Percentiles rank a stretch among this genome's conserved stretches.
phyloP scores from a whole-genome alignment of 2,888 invertebrate species.

The Xestoiulus laeticollis region DNA sequence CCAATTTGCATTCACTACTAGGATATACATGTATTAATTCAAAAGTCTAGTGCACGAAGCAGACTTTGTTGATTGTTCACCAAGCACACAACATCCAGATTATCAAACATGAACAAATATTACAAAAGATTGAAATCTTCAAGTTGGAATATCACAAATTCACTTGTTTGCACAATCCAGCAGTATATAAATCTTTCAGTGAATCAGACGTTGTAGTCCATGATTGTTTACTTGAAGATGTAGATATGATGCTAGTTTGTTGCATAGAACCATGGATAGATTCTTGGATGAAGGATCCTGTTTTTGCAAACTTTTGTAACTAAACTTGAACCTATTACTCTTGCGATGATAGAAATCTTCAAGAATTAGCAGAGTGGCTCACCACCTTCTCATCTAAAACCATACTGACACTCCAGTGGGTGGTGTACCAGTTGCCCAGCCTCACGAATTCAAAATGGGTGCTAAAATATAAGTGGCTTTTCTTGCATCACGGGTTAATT shows the following conservation, averaged over 20 bases:
- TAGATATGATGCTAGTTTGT: too few relatives aligned
- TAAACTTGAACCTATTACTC: too few relatives aligned
- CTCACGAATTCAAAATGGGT: not conserved
- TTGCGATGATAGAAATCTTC: too few relatives aligned
- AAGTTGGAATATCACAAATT: not conserved
- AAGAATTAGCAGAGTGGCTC: too few relatives aligned
- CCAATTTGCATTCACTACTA: not conserved
- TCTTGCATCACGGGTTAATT: slow-evolving; percentile 5
- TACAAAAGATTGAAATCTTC: not conserved
- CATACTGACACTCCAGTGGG: not conserved
- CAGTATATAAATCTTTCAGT: not conserved
- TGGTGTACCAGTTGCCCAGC: not conserved
- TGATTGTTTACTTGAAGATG: too few relatives aligned
- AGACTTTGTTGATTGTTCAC: not conserved
- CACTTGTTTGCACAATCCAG: not conserved
- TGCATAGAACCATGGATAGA: too few relatives aligned
- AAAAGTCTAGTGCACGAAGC: not conserved
- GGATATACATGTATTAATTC: not conserved
- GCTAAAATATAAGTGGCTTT: not conserved
- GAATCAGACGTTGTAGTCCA: too few relatives aligned
- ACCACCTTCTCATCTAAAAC: not conserved
- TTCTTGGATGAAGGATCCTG: too few relatives aligned
- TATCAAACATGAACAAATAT: not conserved
- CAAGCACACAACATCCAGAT: not conserved
- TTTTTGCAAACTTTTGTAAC: too few relatives aligned